Evolutionary conservation across 1,140 invertebrate genomes (phyloP).

Genomic region (Delia radicum): DNA sequence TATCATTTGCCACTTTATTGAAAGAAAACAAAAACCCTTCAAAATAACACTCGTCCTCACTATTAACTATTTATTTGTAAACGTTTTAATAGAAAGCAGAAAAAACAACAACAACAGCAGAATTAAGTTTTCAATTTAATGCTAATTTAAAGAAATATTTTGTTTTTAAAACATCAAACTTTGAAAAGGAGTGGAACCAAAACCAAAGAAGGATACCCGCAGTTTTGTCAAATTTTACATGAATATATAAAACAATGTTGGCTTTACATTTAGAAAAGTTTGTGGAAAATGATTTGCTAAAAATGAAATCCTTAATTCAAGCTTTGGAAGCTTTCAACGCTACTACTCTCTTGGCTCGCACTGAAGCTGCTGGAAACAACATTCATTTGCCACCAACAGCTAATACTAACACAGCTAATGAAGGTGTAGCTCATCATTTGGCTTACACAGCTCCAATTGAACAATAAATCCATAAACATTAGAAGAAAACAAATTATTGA

Average conservation of each 20-base stretch:
- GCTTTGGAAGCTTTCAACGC: not conserved
- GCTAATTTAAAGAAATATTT: no score
- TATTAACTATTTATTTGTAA: not conserved
- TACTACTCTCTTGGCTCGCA: not conserved
- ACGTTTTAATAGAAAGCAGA: not conserved
- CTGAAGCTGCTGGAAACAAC: not conserved
- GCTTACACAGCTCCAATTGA: not conserved
- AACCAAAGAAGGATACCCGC: not conserved
- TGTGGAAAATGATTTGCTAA: not conserved
- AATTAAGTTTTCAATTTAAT: no score
- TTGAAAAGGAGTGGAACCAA: no score
- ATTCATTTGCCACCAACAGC: not conserved
- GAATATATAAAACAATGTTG: not conserved
- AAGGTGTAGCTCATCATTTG: not conserved
- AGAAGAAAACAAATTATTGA: not conserved
- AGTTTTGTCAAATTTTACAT: not conserved
- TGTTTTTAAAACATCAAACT: no score
- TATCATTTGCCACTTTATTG: not conserved
- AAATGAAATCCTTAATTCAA: not conserved
- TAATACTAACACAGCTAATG: not conserved
- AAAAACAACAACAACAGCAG: not conserved
- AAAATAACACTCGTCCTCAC: no score
- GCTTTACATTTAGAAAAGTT: not conserved
- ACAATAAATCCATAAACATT: not conserved
- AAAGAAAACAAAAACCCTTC: not conserved